phyloP scores from a whole-genome alignment of 2,797 vertebrate genomes.

The Hafferia zeledoni region DNA sequence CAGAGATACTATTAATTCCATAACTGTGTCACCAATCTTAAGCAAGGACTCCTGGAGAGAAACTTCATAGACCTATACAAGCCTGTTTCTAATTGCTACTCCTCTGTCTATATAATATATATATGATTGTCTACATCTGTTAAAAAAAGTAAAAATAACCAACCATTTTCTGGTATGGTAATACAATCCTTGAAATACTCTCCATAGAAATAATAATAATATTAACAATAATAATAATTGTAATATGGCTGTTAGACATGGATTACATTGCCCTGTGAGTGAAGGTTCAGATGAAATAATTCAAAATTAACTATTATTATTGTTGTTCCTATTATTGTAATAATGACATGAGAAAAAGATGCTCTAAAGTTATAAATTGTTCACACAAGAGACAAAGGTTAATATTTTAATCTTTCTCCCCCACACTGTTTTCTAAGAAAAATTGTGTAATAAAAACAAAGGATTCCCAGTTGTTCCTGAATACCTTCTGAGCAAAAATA shows the following conservation, averaged over 20 bases:
- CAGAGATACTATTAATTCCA: constrained; percentile 59
- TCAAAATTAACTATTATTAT: not conserved
- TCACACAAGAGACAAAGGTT: not conserved
- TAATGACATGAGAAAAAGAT: not conserved
- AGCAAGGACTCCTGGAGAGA: constrained; percentile 39
- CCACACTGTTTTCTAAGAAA: not conserved
- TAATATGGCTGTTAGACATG: not conserved
- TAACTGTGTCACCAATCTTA: constrained; percentile 52
- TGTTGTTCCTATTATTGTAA: not conserved
- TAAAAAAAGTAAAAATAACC: not conserved
- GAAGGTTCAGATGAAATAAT: not conserved
- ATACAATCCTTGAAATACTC: not conserved
- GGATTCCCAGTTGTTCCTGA: constrained; percentile 15
- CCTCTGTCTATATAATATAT: not conserved
- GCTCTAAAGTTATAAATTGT: not conserved
- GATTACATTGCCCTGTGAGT: not conserved
- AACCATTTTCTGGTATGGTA: not conserved
- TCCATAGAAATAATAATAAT: not conserved
- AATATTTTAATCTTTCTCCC: not conserved
- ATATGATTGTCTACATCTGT: not conserved
- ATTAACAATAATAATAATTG: not conserved
- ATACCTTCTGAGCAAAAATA: constrained; percentile 32
- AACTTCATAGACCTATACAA: not conserved
- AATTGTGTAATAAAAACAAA: constrained; percentile 23
- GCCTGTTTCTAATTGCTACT: not conserved